These are phyloP conservation scores for Philereme vetulata DNA, from an alignment of 2,888 invertebrate genomes.

Conservation along the genomic window DNA sequence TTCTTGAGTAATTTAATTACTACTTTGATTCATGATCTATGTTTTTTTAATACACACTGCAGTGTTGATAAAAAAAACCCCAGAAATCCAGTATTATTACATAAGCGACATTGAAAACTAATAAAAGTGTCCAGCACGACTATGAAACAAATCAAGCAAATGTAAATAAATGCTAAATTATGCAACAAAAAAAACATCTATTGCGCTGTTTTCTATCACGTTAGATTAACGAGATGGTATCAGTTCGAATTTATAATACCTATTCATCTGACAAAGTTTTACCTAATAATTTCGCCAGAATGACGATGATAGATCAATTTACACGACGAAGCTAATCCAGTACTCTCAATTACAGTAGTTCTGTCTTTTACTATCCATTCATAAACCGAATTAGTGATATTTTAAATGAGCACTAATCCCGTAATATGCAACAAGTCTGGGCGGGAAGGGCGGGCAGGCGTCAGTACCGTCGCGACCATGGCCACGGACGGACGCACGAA, in stretches of 20 bases:
- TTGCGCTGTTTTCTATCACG: constrained; percentile 31
- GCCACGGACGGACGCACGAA: constrained; percentile 86
- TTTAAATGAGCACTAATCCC: constrained; percentile 63
- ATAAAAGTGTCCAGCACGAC: constrained; percentile 34
- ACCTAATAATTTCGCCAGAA: neutral
- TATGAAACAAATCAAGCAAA: constrained; percentile 28
- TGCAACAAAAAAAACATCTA: constrained; percentile 27
- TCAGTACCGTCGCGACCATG: constrained; percentile 83
- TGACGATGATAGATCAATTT: neutral
- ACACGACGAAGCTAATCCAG: neutral
- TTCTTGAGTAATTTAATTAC: neutral
- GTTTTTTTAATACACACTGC: constrained; percentile 1
- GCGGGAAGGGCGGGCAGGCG: constrained; percentile 45
- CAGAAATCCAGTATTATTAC: constrained; percentile 17
- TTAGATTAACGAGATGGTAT: constrained; percentile 28
- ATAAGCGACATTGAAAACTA: constrained; percentile 24
- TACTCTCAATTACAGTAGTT: constrained; percentile 5
- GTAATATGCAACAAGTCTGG: constrained; percentile 73
- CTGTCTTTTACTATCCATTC: constrained; percentile 41
- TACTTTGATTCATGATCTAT: neutral
- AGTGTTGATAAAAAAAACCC: constrained; percentile 3
- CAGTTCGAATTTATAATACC: constrained; percentile 18
- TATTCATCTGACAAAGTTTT: constrained; percentile 7
- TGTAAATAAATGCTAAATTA: constrained; percentile 38
- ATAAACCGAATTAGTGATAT: constrained; percentile 60